Evolutionary conservation across 92 coral and sea anemone genomes (phyloP), one percentile per base, ranked within the genome.

Genomic region (Umimayanthus kanabou): DNA sequence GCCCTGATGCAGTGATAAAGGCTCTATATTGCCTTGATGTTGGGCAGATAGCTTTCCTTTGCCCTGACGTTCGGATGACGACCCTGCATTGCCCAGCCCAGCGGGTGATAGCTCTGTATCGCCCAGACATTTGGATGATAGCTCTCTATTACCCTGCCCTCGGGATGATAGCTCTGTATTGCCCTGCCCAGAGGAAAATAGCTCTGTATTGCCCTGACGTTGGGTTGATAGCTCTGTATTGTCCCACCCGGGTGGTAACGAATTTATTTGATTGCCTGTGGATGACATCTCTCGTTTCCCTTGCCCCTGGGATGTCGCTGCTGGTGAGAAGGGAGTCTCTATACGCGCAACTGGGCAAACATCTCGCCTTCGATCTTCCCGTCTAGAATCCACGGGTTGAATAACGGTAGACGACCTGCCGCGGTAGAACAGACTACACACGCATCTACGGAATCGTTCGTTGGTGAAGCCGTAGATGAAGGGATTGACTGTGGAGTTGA

Each of bases 401-500:
- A 83, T 72, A 13, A 6, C 61, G 15, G 29, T 67, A 25, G 73
- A 61, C 45, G 40, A 42, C 30, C 71, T 84, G 39, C 90, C 86
- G 76, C 81, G 82, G 70, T 89, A 88, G 25, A 91, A 5, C 57
- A 93, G 65, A 20, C 23, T 82, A 4, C 73, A 71, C 47, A 93
- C 57, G 33, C 81, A 88, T 5, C 89, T 53, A 28, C 92, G 86
- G 57, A 93, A 93, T 39, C 83, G 79, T 53, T 93, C 81, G 39
- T 82, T 88, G 73, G 87, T 90, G 50, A 93, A 93, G 1, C 88
- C 92, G 85, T 93, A 93, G 58, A 93, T 78, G 76, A 93, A 93
- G 50, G 95, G 95, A 50, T 93, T 93, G 72, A 88, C 90, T 13
- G 95, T 84, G 43, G 95, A 93, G 69, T 93, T 93, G 23, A 90